phyloP scores from a whole-genome alignment of 2,113 vertebrate genomes.

The Dasyurus viverrinus region DNA sequence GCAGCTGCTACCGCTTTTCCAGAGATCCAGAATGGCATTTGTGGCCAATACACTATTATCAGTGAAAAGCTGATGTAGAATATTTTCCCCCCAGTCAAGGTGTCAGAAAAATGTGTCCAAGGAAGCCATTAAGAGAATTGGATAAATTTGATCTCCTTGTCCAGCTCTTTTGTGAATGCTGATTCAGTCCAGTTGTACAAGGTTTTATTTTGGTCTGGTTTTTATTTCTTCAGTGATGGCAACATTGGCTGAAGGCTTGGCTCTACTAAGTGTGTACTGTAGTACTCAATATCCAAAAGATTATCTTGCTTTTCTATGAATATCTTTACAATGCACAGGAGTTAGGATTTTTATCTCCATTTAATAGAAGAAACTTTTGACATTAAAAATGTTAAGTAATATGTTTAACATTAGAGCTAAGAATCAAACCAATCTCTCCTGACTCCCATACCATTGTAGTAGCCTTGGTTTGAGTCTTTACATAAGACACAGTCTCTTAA shows the following conservation, averaged over 20 bases:
- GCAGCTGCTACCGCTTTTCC: neutral
- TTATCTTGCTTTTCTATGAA: neutral
- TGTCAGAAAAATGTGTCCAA: neutral
- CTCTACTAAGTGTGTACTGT: neutral
- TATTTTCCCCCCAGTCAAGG: neutral
- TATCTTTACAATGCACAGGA: neutral
- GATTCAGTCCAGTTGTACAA: neutral
- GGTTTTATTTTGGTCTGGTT: neutral
- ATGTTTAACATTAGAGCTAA: neutral
- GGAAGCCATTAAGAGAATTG: neutral
- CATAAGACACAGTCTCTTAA: neutral
- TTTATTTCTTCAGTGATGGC: neutral
- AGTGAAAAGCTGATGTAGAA: neutral
- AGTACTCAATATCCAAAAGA: neutral
- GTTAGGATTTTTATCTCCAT: slow-evolving; percentile 20
- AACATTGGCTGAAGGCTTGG: neutral
- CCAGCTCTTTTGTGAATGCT: neutral
- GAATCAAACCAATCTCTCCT: neutral
- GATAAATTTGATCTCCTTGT: neutral
- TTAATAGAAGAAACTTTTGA: slow-evolving; percentile 2
- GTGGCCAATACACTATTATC: neutral
- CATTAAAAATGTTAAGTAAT: neutral
- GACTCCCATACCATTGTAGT: neutral
- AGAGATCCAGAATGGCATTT: neutral
- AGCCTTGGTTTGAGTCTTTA: neutral